Base-by-base conservation (phyloP, 2,113 vertebrate genomes). In the Aleadryas rufinucha region DNA sequence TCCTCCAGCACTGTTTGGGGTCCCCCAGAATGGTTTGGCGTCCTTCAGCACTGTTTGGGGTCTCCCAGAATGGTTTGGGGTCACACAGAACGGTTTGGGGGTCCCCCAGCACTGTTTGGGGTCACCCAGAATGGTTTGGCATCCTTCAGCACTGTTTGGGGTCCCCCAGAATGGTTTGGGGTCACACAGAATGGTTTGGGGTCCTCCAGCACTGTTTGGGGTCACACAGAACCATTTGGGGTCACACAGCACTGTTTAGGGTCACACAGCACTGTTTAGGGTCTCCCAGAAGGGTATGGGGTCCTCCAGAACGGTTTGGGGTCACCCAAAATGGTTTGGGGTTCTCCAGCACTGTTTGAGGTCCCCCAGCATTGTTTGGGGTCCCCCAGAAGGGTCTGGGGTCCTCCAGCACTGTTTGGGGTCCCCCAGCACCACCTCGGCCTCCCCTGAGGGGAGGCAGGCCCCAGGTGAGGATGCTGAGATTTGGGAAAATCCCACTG, bases 161-260 rank as follows among this genome's bases (percentile, higher is more conserved):
- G 11, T 50, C 28, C 16, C 30, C 27, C 45, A 49, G 14, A 3
- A 68, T 4, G 3, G 17, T 21, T 61, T 41, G 60, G 37, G 39
- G 2, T 42, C 39, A 5, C 41, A 10, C 57, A 35, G 23, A 4
- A 59, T 13, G 7, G 7, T 39, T n/a, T 0, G 2, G 45, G 41
- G 19, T n/a, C 45, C 8, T 21, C n/a, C 49, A 56, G 50, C 30
- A 39, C 41, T 9, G 2, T 63, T 31, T 2, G 1, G 52, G 53
- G 11, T 50, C 28, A 13, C 30, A 23, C 45, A 61, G 54, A 39
- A n/a, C n/a, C n/a, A n/a, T n/a, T 4, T 50, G n/a, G 18, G 33
- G 4, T 28, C 33, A 1, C 19, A 13, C 21, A 60, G 72, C 1
- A 49, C 12, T 3, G 21, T 41, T 14, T 0, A 2, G 41, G 37